Evolutionary conservation across 2,797 vertebrate species (phyloP).

Genomic region (Triplophysa yarkandensis): DNA sequence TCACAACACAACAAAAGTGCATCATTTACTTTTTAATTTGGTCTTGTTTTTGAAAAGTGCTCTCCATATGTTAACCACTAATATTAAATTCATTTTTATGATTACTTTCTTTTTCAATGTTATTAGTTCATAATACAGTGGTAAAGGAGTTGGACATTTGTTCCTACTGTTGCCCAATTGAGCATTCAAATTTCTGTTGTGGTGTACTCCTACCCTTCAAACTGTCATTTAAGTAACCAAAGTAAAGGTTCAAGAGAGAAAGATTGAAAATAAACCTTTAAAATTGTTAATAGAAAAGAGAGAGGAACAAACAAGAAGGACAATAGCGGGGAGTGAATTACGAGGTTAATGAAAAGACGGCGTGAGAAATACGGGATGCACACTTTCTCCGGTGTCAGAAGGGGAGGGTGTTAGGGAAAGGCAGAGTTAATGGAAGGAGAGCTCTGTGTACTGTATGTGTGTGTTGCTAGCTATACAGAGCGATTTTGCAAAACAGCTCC

Average conservation of each 20-base stretch:
- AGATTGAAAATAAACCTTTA: neutral
- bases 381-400: slow-evolving; percentile 50
- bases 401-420: slow-evolving; percentile 47
- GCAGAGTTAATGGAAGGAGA: slow-evolving; percentile 56
- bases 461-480: slow-evolving; percentile 38
- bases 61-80: too few species aligned
- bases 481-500: slow-evolving; percentile 57
- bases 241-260: neutral
- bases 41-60: too few species aligned
- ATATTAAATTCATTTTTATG: too few species aligned
- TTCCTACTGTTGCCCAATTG: neutral
- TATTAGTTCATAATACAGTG: too few species aligned
- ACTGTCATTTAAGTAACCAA: neutral
- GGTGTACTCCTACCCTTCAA: neutral
- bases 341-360: slow-evolving; percentile 33
- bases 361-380: slow-evolving; percentile 33
- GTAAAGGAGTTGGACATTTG: neutral
- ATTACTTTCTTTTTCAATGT: too few species aligned
- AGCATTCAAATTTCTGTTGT: neutral
- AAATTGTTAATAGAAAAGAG: neutral
- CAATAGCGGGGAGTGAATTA: neutral
- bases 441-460: slow-evolving; percentile 40
- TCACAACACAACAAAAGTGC: too few species aligned
- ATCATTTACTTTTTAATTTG: too few species aligned
- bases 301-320: neutral